Conservation (phyloP, 1,140 invertebrate genomes). For the Bombus soroeensis region DNA sequence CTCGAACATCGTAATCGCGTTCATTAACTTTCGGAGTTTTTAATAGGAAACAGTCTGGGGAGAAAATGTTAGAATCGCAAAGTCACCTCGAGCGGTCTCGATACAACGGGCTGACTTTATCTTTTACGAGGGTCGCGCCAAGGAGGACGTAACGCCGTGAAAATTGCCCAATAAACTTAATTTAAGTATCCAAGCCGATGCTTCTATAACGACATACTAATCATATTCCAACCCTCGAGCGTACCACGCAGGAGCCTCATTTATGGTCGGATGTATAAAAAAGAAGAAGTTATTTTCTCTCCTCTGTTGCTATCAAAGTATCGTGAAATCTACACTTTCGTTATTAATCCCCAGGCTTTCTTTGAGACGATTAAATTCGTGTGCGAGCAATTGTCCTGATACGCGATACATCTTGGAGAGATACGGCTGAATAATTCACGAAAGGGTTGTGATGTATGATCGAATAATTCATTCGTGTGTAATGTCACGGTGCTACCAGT, state of each 20-base stretch:
- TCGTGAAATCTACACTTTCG: constrained; percentile 22
- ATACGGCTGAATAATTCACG: constrained; percentile 58
- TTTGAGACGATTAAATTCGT: neutral
- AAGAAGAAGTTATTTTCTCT: neutral
- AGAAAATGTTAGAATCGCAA: constrained; percentile 14
- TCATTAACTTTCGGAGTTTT: constrained; percentile 55
- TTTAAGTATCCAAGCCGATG: constrained; percentile 69
- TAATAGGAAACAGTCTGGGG: constrained; percentile 13
- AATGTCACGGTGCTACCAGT: constrained; percentile 28
- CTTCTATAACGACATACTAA: constrained; percentile 72
- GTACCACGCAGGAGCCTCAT: constrained; percentile 39
- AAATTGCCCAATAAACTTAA: constrained; percentile 77
- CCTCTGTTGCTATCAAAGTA: neutral
- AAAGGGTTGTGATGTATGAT: constrained; percentile 68
- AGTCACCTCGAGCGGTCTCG: constrained; percentile 27
- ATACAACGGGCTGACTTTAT: constrained; percentile 55
- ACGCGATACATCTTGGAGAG: constrained; percentile 11
- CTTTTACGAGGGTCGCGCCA: constrained; percentile 66
- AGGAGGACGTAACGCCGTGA: constrained; percentile 67
- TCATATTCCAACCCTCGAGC: constrained; percentile 67
- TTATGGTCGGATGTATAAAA: constrained; percentile 48
- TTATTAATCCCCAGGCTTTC: constrained; percentile 15
- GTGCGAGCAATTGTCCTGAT: neutral
- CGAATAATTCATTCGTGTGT: constrained; percentile 68
- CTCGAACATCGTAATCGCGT: constrained; percentile 43